These are phyloP conservation scores for Tauraco erythrolophus DNA, from an alignment of 2,113 vertebrate species.

Conservation along the genomic window DNA sequence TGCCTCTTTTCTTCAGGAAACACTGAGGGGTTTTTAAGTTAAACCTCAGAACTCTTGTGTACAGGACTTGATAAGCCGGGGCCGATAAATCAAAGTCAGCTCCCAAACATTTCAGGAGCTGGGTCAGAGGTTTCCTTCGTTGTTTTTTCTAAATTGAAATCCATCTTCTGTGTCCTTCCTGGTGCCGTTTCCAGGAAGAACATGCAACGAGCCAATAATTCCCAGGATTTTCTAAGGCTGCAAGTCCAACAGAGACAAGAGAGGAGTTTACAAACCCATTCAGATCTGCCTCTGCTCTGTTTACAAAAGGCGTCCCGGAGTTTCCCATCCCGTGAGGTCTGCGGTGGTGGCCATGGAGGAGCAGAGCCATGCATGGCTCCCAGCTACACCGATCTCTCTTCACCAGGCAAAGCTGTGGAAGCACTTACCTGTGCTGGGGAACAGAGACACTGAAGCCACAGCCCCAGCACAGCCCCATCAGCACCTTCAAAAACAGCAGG, in stretches of 20 bases:
- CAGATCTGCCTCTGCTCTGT: neutral
- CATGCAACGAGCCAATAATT: accelerated
- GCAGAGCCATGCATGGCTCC: accelerated
- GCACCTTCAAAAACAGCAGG: neutral
- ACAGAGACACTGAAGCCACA: accelerated
- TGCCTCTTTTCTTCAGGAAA: neutral
- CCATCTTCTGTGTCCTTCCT: neutral
- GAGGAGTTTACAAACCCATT: neutral
- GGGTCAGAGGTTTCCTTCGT: neutral
- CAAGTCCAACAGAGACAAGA: neutral
- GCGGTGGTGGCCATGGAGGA: accelerated
- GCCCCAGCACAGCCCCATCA: neutral
- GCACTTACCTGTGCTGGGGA: neutral
- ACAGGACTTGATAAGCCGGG: neutral
- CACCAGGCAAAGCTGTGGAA: neutral
- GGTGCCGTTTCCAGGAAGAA: neutral
- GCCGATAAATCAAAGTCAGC: neutral
- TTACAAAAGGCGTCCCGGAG: accelerated
- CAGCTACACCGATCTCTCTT: too few species aligned
- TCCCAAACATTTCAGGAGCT: constrained; percentile 31
- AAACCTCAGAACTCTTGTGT: neutral
- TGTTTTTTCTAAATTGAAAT: neutral
- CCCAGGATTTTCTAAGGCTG: neutral
- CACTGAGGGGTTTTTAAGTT: neutral
- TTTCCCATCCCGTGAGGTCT: neutral